Percentiles rank a stretch among this genome's conserved stretches.
Conservation (phyloP, 2,797 vertebrate genomes). For the Ctenopoma kingsleyae region DNA sequence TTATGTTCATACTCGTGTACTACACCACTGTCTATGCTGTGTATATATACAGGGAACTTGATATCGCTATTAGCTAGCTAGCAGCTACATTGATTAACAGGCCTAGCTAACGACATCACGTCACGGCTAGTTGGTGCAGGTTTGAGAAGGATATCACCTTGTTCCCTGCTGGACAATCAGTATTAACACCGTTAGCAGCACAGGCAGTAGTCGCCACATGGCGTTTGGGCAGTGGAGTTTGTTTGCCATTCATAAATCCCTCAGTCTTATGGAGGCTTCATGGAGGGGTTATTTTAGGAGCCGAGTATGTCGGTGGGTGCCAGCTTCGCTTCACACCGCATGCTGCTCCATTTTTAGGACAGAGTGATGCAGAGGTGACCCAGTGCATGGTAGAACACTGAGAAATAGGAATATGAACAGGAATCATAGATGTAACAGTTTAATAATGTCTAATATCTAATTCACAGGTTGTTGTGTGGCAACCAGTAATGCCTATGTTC, state of each 20-base stretch:
- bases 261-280: slow-evolving; percentile 14
- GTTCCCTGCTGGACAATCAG: slow-evolving; percentile 10
- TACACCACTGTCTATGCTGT: not conserved
- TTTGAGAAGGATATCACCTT: slow-evolving; percentile 40
- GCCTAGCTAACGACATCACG: slow-evolving; percentile 63
- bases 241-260: slow-evolving; percentile 60
- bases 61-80: slow-evolving; percentile 15
- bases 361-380: not conserved
- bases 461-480: not conserved
- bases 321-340: slow-evolving; percentile 36
- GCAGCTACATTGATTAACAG: slow-evolving; percentile 42
- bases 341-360: slow-evolving; percentile 63
- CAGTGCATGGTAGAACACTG: not conserved
- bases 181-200: not conserved
- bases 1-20: not conserved
- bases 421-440: not conserved
- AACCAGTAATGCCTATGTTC: not conserved
- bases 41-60: not conserved
- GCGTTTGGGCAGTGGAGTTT: slow-evolving; percentile 1
- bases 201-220: not conserved
- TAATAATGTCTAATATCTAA: too few relatives aligned
- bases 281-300: slow-evolving; percentile 68
- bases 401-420: not conserved
- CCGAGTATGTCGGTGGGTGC: slow-evolving; percentile 20
- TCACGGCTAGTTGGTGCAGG: slow-evolving; percentile 67